These are phyloP conservation scores for Sebastes trivittatus DNA, from an alignment of 2,797 vertebrate species.

Conservation along the genomic window DNA sequence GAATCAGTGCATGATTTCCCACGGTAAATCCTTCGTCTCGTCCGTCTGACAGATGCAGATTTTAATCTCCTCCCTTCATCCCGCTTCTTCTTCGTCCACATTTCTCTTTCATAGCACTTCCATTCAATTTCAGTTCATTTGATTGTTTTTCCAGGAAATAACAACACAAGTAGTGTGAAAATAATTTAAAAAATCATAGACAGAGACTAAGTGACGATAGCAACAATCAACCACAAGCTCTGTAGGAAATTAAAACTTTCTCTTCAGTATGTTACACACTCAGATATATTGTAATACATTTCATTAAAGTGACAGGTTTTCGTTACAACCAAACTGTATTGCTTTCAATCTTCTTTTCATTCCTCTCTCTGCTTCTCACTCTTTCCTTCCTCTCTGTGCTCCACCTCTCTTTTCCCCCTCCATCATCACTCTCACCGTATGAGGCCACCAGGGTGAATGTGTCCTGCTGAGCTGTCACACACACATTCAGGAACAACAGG, in stretches of 20 bases:
- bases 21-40: conserved; percentile 32
- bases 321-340: background rate
- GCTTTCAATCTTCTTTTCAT: background rate
- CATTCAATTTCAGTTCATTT: conserved; percentile 6
- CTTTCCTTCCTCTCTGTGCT: background rate
- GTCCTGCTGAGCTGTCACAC: conserved; percentile 2
- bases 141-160: conserved; percentile 11
- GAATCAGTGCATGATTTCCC: conserved; percentile 29
- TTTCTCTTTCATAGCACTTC: conserved; percentile 6
- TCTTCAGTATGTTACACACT: background rate
- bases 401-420: background rate
- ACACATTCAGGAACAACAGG: background rate
- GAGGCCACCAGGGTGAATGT: conserved; percentile 6
- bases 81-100: background rate
- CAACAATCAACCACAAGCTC: background rate
- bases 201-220: background rate
- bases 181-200: background rate
- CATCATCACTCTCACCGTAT: background rate
- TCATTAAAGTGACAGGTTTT: background rate
- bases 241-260: background rate
- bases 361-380: background rate
- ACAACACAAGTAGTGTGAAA: background rate
- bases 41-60: conserved; percentile 45
- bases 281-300: background rate
- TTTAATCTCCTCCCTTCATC: conserved; percentile 35